phyloP scores from a whole-genome alignment of 53 echinoderm and acorn worm species.

The Pentamera pediparva region DNA sequence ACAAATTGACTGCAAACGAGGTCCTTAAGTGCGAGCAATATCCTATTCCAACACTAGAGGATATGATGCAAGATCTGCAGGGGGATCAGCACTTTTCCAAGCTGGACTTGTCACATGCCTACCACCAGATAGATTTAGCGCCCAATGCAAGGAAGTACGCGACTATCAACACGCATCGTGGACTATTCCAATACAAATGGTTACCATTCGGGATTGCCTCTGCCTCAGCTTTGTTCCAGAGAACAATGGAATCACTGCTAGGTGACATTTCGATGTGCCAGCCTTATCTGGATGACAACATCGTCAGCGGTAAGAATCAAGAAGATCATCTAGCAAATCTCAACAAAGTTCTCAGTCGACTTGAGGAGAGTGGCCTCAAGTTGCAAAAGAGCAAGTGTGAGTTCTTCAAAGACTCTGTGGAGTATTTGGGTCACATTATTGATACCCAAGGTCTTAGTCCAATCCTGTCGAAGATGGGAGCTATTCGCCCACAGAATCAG shows the following conservation, averaged over 20 bases:
- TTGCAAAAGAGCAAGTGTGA: slow-evolving; percentile 55
- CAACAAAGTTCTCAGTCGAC: slow-evolving; percentile 29
- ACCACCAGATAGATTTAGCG: slow-evolving; percentile 54
- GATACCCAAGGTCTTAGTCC: slow-evolving; percentile 35
- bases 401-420: slow-evolving; percentile 41
- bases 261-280: not conserved
- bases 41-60: slow-evolving; percentile 43
- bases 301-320: not conserved
- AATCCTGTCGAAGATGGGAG: slow-evolving; percentile 35
- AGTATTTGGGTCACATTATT: slow-evolving; percentile 50
- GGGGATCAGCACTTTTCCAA: slow-evolving; percentile 44
- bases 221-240: not conserved
- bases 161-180: slow-evolving; percentile 59
- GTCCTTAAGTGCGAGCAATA: slow-evolving; percentile 33
- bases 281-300: not conserved
- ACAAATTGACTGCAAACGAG: slow-evolving; percentile 42
- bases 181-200: slow-evolving; percentile 47
- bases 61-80: slow-evolving; percentile 45
- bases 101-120: slow-evolving; percentile 55
- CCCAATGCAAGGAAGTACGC: slow-evolving; percentile 30
- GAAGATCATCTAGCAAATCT: slow-evolving; percentile 47
- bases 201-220: slow-evolving; percentile 35
- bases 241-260: not conserved
- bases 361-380: slow-evolving; percentile 37
- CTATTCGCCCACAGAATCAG: slow-evolving; percentile 42